Evolutionary conservation across 2,888 invertebrate genomes (phyloP), one percentile per base, ranked within the genome.

Genomic region (Cephus pygmeus): DNA sequence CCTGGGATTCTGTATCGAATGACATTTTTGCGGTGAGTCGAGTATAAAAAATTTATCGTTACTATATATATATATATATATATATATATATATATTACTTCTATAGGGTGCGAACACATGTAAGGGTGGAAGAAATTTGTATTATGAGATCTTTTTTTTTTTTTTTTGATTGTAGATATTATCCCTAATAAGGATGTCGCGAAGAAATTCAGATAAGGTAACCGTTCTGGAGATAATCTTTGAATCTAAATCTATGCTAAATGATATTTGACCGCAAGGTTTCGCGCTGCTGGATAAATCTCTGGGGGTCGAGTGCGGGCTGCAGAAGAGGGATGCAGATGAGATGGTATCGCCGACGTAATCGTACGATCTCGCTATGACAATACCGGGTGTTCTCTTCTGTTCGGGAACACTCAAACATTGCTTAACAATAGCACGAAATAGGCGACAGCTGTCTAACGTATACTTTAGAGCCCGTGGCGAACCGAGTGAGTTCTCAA

Each of bases 361-460:
- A 91, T 91, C 91, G 88, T 86, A 85, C 85, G 90, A 91, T 91
- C 91, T 91, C 87, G 82, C 79, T 85, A 84, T 89, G 87, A 91
- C 90, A 91, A 91, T 91, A 89, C 89, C 87, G 88, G 88, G 87
- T 88, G 88, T 89, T 89, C 90, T 88, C 87, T 83, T 86, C 86
- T 87, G 88, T 90, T 90, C 88, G 85, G 88, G 87, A 89, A 89
- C 90, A 89, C 91, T 91, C 90, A 87, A 90, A 90, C 90, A 88
- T 89, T 84, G 86, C 84, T 84, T 86, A 88, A 91, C 91, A 91
- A 91, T 90, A 85, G 90, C 85, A 82, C 85, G 86, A 86, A 89
- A 89, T 87, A 86, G 87, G 86, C 90, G 90, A 91, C 91, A 91
- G 90, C 91, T 91, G 91, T 88, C 89, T 86, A 84, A 89, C 91